These are phyloP conservation scores for Porites cylindrica DNA, from an alignment of 92 coral and sea anemone species.

Conservation along the genomic window DNA sequence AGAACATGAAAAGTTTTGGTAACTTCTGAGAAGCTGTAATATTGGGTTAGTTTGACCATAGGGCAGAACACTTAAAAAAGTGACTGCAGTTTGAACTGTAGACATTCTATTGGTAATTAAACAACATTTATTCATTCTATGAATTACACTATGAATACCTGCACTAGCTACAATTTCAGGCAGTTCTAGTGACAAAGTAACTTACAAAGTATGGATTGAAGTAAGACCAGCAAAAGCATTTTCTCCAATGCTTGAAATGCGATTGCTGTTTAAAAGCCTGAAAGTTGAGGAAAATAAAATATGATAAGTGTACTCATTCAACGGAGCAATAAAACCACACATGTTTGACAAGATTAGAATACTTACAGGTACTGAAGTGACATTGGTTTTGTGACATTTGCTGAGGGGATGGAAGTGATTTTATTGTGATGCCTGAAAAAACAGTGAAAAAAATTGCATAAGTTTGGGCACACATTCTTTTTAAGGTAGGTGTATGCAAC, in stretches of 20 bases:
- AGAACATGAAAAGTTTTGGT: no score
- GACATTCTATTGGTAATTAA: no score
- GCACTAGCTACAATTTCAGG: neutral
- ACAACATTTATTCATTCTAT: no score
- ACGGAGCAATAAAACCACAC: neutral
- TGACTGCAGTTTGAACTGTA: no score
- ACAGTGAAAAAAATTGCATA: neutral
- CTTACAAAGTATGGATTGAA: constrained; percentile 60
- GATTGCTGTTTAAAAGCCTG: constrained; percentile 71
- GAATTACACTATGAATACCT: no score
- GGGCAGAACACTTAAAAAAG: no score
- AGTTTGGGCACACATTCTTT: neutral
- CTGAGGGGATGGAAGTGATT: constrained; percentile 65
- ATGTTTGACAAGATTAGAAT: neutral
- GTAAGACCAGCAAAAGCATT: constrained; percentile 79
- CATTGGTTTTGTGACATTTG: constrained; percentile 61
- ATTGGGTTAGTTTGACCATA: no score
- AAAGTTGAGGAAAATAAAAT: neutral
- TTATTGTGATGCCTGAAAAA: constrained; percentile 79
- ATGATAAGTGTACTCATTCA: neutral
- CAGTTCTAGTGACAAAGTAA: neutral
- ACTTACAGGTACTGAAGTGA: constrained; percentile 69
- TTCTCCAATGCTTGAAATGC: constrained; percentile 49
- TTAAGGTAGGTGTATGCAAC: neutral
- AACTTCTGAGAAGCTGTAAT: no score